phyloP scores from a whole-genome alignment of 2,888 invertebrate species.

The Archips xylosteana region DNA sequence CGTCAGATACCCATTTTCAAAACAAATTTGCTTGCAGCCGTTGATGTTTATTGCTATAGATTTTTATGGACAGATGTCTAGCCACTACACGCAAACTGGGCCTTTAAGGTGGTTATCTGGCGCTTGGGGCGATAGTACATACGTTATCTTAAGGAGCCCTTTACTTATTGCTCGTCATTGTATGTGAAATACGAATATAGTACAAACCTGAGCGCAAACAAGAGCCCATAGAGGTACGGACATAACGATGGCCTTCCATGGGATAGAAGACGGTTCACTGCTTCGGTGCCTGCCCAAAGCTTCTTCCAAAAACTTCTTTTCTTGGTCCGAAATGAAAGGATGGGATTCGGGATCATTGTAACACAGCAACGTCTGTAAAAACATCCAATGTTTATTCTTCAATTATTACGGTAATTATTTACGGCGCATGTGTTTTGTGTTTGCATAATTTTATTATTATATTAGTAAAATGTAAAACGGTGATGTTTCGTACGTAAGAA shows the following conservation, averaged over 20 bases:
- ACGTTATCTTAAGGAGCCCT: too few relatives aligned
- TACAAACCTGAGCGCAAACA: slow-evolving; percentile 88
- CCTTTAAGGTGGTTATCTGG: too few relatives aligned
- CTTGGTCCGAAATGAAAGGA: slow-evolving; percentile 90
- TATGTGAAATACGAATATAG: too few relatives aligned
- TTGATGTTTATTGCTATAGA: too few relatives aligned
- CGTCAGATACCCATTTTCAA: too few relatives aligned
- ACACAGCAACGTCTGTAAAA: slow-evolving; percentile 84
- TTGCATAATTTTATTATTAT: not conserved
- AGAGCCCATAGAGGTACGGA: slow-evolving; percentile 90
- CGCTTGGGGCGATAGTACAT: too few relatives aligned
- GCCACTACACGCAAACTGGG: too few relatives aligned
- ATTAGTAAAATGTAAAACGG: not conserved
- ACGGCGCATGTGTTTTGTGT: slow-evolving; percentile 3
- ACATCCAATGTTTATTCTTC: slow-evolving; percentile 12
- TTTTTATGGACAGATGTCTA: too few relatives aligned
- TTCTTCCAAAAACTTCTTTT: slow-evolving; percentile 88
- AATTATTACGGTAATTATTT: slow-evolving; percentile 5
- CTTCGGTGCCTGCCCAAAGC: slow-evolving; percentile 86
- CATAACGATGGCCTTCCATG: slow-evolving; percentile 89
- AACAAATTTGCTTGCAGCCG: too few relatives aligned
- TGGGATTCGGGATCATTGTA: slow-evolving; percentile 90
- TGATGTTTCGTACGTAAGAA: not conserved
- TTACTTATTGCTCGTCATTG: too few relatives aligned
- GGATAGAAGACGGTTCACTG: slow-evolving; percentile 86